phyloP scores from a whole-genome alignment of 1,140 invertebrate species.

The Reticulitermes speratus region DNA sequence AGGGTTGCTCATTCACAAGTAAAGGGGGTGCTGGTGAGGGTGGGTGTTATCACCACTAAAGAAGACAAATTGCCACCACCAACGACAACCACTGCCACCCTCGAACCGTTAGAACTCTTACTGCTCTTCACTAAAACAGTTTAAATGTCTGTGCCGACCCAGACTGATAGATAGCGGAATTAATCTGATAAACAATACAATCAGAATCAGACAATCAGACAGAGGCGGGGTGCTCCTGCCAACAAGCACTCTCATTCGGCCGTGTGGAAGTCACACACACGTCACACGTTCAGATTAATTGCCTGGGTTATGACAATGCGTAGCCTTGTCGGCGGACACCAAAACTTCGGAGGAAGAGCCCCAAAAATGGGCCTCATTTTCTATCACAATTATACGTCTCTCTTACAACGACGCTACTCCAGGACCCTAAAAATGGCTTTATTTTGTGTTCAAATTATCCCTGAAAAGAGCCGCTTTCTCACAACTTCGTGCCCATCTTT shows the following conservation, averaged over 20 bases:
- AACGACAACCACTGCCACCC: background rate
- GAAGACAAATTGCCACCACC: constrained; percentile 25
- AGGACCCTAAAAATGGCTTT: too few relatives aligned
- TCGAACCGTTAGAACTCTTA: background rate
- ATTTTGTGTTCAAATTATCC: too few relatives aligned
- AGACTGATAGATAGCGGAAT: constrained; percentile 25
- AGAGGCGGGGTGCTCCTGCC: background rate
- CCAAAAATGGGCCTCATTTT: too few relatives aligned
- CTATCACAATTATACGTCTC: too few relatives aligned
- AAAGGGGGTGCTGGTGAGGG: background rate
- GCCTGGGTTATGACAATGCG: too few relatives aligned
- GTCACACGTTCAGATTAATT: too few relatives aligned
- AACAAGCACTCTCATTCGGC: background rate
- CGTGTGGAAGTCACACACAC: too few relatives aligned
- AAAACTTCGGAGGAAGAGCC: too few relatives aligned
- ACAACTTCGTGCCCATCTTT: too few relatives aligned
- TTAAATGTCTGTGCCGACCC: background rate
- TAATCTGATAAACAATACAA: constrained; percentile 23
- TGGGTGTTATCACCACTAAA: constrained; percentile 25
- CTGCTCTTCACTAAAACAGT: background rate
- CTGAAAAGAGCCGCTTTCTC: too few relatives aligned
- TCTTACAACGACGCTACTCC: too few relatives aligned
- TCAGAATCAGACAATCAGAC: background rate
- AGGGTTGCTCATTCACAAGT: constrained; percentile 17
- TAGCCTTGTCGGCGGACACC: too few relatives aligned